These are phyloP conservation scores for Mystacides longicornis DNA, from an alignment of 2,888 invertebrate species.

Conservation along the genomic window DNA sequence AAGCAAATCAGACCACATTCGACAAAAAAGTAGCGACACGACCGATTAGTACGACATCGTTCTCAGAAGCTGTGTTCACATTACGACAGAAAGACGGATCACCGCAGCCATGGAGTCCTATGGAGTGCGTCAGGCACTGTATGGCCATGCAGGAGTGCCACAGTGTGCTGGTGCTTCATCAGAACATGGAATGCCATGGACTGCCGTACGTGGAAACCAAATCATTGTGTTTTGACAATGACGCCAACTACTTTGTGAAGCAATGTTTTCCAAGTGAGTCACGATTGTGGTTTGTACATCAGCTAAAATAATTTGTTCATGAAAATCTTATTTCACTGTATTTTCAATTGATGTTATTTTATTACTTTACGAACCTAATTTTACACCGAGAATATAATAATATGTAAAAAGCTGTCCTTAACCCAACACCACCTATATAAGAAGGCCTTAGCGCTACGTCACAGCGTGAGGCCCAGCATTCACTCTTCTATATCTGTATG, in stretches of 20 bases:
- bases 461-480: too few species aligned
- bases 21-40: slow-evolving; percentile 20
- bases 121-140: slow-evolving; percentile 43
- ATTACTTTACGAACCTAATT: too few species aligned
- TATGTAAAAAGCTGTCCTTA: too few species aligned
- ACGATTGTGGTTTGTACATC: too few species aligned
- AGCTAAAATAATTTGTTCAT: too few species aligned
- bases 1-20: slow-evolving; percentile 17
- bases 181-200: slow-evolving; percentile 45
- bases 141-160: slow-evolving; percentile 42
- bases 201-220: slow-evolving; percentile 32
- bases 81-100: slow-evolving; percentile 14
- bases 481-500: too few species aligned
- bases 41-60: slow-evolving; percentile 10
- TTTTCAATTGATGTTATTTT: too few species aligned
- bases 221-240: slow-evolving; percentile 43
- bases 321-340: too few species aligned
- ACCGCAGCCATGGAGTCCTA: slow-evolving; percentile 27
- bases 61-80: slow-evolving; percentile 15
- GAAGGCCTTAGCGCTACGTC: too few species aligned
- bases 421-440: too few species aligned
- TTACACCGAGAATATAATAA: too few species aligned
- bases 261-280: slow-evolving; percentile 52
- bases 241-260: slow-evolving; percentile 58
- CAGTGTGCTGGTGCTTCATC: slow-evolving; percentile 43